These are phyloP conservation scores for Alviniconcha marisindica DNA, from an alignment of 1,140 invertebrate genomes.

Conservation along the genomic window DNA sequence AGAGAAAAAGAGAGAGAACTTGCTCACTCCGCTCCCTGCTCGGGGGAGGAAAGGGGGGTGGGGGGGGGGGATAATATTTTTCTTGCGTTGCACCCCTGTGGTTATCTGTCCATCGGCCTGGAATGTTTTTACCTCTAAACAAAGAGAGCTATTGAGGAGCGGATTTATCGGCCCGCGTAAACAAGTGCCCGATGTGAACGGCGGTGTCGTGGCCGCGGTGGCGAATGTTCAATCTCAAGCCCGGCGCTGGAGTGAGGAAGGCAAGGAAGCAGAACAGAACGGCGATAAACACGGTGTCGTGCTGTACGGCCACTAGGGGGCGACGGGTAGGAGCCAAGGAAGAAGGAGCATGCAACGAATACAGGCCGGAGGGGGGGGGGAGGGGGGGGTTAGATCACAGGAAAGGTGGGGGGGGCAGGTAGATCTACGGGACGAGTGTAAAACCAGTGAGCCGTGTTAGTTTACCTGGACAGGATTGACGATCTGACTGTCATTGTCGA, in stretches of 20 bases:
- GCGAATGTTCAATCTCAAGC: background rate
- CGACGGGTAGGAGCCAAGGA: too few relatives aligned
- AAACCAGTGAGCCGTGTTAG: too few relatives aligned
- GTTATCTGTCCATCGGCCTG: background rate
- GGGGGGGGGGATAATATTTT: slow-evolving; percentile 25
- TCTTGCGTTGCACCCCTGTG: background rate
- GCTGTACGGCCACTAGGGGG: background rate
- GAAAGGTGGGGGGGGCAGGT: too few relatives aligned
- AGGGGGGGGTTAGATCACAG: too few relatives aligned
- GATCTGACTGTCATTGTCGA: too few relatives aligned
- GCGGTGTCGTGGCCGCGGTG: background rate
- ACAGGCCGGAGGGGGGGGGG: too few relatives aligned
- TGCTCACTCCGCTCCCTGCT: too few relatives aligned
- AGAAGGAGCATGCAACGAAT: too few relatives aligned
- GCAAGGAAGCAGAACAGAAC: background rate
- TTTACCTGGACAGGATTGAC: too few relatives aligned
- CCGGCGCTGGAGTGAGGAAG: background rate
- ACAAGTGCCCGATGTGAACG: background rate
- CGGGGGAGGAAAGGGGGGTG: background rate
- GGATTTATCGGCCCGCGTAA: background rate
- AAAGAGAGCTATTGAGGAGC: background rate
- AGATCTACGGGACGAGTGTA: too few relatives aligned
- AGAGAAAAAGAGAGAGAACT: too few relatives aligned
- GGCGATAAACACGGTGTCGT: slow-evolving; percentile 4
- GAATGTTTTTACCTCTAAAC: background rate